Evolutionary conservation across 23 tunicate species (phyloP), one percentile per base, ranked within the genome.

Genomic region (Trididemnum miniatum): DNA sequence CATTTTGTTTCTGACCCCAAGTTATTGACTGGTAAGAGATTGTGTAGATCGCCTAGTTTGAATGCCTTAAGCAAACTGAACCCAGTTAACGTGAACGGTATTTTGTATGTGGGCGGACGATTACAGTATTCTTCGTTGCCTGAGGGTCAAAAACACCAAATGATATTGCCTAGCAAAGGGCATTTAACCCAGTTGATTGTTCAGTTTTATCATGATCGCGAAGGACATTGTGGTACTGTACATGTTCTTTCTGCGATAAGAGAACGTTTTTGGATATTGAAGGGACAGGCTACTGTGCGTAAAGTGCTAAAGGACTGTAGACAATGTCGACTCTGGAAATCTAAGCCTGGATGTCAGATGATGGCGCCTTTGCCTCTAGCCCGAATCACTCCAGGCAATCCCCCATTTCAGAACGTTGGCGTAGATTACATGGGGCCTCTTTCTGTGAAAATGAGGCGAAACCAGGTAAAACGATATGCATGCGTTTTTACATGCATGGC

Each of bases 341-440:
- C 86, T 3, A 82, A 71, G 36, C 29, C 66, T 25, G 86, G 86
- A 34, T 35, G 23, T 23, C 86, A 82, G 40, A 22, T 40, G 7
- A 82, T 82, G 86, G 81, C 86, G 1, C 65, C 65, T 7, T 50
- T 82, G 65, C 86, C 86, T 25, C 20, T 4, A 51, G 65, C 22
- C 5, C 22, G 82, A 49, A 65, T 82, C 35, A 44, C 82, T 15
- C 65, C 80, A 24, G 80, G 80, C 12, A 57, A 59, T 12, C 23
- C 22, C 3, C 23, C 86, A 2, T 82, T 82, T 65, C 26, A 5
- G 30, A 3, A 50, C 36, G 33, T 31, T 25, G 80, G 80, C 34
- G 51, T 71, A 0, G 88, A 77, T 37, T 84, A 57, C 59, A 76
- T 77, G 72, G 88, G 88, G 4, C 88, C 84, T 84, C n/a, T 36